A percentile compares a stretch with the other conserved stretches of the same genome.
phyloP scores from a whole-genome alignment of 1,140 invertebrate species.

The Zaprionus ornatus region DNA sequence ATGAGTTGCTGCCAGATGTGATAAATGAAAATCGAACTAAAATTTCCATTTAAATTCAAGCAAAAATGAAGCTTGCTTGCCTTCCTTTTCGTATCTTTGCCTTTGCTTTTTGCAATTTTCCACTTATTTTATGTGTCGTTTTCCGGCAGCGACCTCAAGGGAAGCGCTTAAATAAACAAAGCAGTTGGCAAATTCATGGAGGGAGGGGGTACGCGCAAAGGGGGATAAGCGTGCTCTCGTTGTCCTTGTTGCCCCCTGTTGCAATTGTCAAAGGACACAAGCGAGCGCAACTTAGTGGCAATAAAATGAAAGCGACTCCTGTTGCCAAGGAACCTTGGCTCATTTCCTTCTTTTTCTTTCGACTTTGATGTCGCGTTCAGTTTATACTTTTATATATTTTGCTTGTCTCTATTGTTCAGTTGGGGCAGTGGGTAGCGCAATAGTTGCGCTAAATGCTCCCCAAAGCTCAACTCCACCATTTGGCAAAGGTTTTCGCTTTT shows the following conservation, averaged over 20 bases:
- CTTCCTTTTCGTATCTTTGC: neutral
- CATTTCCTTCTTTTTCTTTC: slow-evolving; percentile 37
- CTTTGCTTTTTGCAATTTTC: neutral
- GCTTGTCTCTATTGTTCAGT: neutral
- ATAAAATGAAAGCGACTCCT: slow-evolving; percentile 64
- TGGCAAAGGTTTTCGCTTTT: slow-evolving; percentile 31
- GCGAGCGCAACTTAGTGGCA: slow-evolving; percentile 56
- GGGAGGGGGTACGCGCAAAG: neutral
- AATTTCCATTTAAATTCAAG: neutral
- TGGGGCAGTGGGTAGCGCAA: slow-evolving; percentile 10
- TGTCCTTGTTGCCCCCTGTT: slow-evolving; percentile 48
- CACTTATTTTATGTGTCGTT: neutral
- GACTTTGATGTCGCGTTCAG: slow-evolving; percentile 58
- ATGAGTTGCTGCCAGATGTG: slow-evolving; percentile 1
- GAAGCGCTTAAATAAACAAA: slow-evolving; percentile 35
- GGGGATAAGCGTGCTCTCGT: slow-evolving; percentile 7
- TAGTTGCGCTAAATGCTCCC: slow-evolving; percentile 62
- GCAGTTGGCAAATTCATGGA: neutral
- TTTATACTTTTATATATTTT: slow-evolving; percentile 35
- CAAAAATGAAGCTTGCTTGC: neutral
- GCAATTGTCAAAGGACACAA: slow-evolving; percentile 68
- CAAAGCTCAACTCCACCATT: slow-evolving; percentile 47
- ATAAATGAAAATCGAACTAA: neutral
- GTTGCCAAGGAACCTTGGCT: slow-evolving; percentile 41
- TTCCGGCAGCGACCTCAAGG: slow-evolving; percentile 2